Evolutionary conservation across 2,888 invertebrate species (phyloP).

Genomic region (Mimachlamys varia): DNA sequence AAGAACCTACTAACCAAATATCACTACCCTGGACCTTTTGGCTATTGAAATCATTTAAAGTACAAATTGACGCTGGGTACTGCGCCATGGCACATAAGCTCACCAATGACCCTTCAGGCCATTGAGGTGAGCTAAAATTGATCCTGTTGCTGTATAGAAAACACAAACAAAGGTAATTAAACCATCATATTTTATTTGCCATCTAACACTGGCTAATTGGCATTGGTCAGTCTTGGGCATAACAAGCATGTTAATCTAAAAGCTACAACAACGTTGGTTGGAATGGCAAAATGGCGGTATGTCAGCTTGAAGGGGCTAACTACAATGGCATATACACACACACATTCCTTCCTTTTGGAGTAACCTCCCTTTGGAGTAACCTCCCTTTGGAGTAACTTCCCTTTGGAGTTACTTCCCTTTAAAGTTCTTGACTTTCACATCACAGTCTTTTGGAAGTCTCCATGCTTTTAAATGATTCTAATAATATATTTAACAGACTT

Average conservation of each 20-base stretch:
- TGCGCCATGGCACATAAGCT: too few relatives aligned
- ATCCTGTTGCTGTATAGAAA: too few relatives aligned
- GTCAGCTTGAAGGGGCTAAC: conserved; percentile 17
- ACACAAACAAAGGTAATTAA: background rate
- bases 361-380: background rate
- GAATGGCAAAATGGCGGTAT: conserved; percentile 22
- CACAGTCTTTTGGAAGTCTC: too few relatives aligned
- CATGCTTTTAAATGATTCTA: too few relatives aligned
- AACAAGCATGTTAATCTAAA: conserved; percentile 28
- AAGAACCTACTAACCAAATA: too few relatives aligned
- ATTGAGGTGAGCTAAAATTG: too few relatives aligned
- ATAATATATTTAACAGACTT: too few relatives aligned
- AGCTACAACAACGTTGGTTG: conserved; percentile 25
- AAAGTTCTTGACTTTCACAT: background rate
- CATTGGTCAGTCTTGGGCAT: conserved; percentile 15
- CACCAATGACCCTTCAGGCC: too few relatives aligned
- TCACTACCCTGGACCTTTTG: too few relatives aligned
- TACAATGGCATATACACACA: background rate
- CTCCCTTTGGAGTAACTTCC: background rate
- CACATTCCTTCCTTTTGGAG: background rate
- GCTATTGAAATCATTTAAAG: too few relatives aligned
- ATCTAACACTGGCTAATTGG: background rate
- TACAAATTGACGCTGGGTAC: too few relatives aligned
- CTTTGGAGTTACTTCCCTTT: background rate
- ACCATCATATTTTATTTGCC: background rate